phyloP scores from a whole-genome alignment of 2,888 invertebrate genomes.

The Drosophila colorata region DNA sequence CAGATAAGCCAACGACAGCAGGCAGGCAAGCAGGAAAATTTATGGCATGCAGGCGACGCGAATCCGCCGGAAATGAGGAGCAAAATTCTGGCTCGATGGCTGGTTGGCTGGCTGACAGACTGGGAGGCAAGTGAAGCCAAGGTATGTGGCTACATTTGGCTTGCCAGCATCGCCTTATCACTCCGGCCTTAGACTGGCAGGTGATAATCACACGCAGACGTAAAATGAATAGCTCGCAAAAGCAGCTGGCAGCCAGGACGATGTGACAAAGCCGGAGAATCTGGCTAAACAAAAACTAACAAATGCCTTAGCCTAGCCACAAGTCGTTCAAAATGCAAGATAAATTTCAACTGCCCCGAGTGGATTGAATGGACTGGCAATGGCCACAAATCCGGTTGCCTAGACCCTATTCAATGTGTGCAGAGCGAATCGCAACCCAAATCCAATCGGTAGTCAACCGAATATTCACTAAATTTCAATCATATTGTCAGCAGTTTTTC shows the following conservation, averaged over 20 bases:
- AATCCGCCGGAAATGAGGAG: conserved; percentile 70
- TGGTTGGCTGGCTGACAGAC: neutral
- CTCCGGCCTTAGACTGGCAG: conserved; percentile 52
- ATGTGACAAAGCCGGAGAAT: conserved; percentile 19
- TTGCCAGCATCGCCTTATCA: conserved; percentile 33
- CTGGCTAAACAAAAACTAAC: conserved; percentile 18
- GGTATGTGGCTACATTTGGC: conserved; percentile 17
- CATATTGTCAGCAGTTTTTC: conserved; percentile 34
- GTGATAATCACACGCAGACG: conserved; percentile 69
- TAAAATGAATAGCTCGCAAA: conserved; percentile 39
- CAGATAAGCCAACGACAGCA: conserved; percentile 64
- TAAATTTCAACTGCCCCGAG: conserved; percentile 27
- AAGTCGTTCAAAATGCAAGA: conserved; percentile 46
- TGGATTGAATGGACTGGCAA: conserved; percentile 3
- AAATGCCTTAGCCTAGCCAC: conserved; percentile 20
- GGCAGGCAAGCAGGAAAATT: conserved; percentile 62
- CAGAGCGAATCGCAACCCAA: conserved; percentile 15
- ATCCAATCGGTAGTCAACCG: conserved; percentile 34
- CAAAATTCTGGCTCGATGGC: conserved; percentile 43
- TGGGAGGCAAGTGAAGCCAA: conserved; percentile 5
- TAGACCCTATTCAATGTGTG: conserved; percentile 4
- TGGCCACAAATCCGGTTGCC: neutral
- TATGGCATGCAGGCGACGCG: conserved; percentile 71
- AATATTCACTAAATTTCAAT: conserved; percentile 52
- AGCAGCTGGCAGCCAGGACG: conserved; percentile 13